Base-by-base conservation (phyloP, 2,888 invertebrate genomes). In the Diaprepes abbreviatus region DNA sequence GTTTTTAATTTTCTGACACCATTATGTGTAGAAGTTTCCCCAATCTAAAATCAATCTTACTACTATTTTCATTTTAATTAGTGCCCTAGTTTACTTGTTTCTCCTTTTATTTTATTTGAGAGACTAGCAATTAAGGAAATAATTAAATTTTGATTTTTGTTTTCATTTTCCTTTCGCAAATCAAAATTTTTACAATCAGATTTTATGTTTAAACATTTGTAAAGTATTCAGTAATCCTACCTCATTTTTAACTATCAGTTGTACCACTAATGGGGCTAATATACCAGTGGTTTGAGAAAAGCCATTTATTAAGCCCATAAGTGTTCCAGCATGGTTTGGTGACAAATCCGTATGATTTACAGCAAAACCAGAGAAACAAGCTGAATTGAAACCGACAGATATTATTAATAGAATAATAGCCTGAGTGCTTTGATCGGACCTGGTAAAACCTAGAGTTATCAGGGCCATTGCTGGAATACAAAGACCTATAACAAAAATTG, bases 231-330 rank as follows among this genome's bases (percentile, higher is more conserved):
- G n/a, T n/a, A n/a, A n/a, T n/a, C 21, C 24, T 83, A 92, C 93
- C 85, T 89, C 87, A 79, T 93, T 88, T 4, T 84, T 84, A 1
- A 93, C 89, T 17, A 94, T 88, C 5, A 88, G 81, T 3, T 91
- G 90, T 0, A 92, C 92, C 19, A 90, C 86, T 0, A 92, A 83
- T 0, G 94, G 94, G 0, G 93, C 93, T 75, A 93, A 84, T 70
- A 94, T 90, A 59, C 93, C 92, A 83, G 92, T 90, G 9, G 93
- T 85, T 76, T 92, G 93, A 0, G 92, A 90, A 12, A 88, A 84
- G 5, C 91, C 90, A 79, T 94, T 94, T 1, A 93, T 93, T 75
- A 94, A 89, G 5, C 94, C 94, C 93, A 94, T 93, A 75, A 94
- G 83, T 0, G 91, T 90, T 31, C 94, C 94, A 4, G 94, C 92